These are phyloP conservation scores for Girardinichthys multiradiatus DNA, from an alignment of 2,113 vertebrate genomes.

Conservation along the genomic window DNA sequence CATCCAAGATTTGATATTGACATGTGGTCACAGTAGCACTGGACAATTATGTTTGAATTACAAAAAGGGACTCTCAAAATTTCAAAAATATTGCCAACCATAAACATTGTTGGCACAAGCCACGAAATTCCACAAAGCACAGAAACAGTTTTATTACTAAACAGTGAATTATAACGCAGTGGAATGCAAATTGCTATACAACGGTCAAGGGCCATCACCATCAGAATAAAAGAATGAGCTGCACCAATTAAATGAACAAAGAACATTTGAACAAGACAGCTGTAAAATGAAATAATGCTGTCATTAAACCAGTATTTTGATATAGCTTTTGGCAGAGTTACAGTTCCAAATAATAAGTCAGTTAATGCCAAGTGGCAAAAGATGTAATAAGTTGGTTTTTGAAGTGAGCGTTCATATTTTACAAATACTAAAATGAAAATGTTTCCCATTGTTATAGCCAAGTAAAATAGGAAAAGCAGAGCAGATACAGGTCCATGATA, in stretches of 20 bases:
- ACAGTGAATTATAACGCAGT: slow-evolving; percentile 53
- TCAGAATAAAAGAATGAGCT: slow-evolving; percentile 62
- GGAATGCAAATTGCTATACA: slow-evolving; percentile 66
- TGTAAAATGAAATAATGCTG: slow-evolving; percentile 46
- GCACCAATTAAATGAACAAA: slow-evolving; percentile 66
- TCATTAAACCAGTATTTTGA: slow-evolving; percentile 59
- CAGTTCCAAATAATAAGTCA: slow-evolving; percentile 62
- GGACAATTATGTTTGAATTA: slow-evolving; percentile 61
- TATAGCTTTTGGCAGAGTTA: slow-evolving; percentile 62
- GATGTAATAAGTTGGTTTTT: slow-evolving; percentile 69
- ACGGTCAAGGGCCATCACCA: slow-evolving; percentile 73
- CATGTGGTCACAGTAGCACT: slow-evolving; percentile 69
- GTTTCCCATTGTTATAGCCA: slow-evolving; percentile 58
- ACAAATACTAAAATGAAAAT: slow-evolving; percentile 62
- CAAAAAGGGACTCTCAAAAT: slow-evolving; percentile 54
- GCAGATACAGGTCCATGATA: slow-evolving; percentile 41
- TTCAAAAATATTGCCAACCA: slow-evolving; percentile 32
- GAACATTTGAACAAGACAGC: slow-evolving; percentile 70
- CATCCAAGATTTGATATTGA: slow-evolving; percentile 54
- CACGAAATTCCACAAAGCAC: slow-evolving; percentile 60
- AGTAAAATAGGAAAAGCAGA: slow-evolving; percentile 48
- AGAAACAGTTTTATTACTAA: slow-evolving; percentile 50
- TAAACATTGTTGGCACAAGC: slow-evolving; percentile 30
- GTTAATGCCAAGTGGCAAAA: slow-evolving; percentile 69
- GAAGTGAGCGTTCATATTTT: slow-evolving; percentile 49